Evolutionary conservation across 1,140 invertebrate species (phyloP), one percentile per base, ranked within the genome.

Genomic region (Leptinotarsa lineolata): DNA sequence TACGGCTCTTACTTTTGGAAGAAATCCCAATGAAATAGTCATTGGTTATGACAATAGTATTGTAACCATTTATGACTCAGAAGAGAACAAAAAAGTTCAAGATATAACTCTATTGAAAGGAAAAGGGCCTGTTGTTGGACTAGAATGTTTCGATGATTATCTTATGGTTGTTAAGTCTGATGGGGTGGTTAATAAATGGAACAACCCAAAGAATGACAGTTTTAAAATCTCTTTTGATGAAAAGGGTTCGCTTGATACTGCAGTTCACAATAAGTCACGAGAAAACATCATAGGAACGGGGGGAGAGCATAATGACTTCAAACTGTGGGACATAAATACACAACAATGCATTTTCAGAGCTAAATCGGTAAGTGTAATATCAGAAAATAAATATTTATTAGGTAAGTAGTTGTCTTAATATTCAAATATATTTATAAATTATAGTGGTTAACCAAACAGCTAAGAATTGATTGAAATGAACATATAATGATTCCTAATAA

Each of bases 241-340:
- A 70, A 78, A 76, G 18, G 73, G 72, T 8, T 77, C 76, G 2
- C 68, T 80, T 13, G 75, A 80, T 66, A 45, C 67, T n/a, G 67
- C 81, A 44, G 70, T 74, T 2, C 75, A 46, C 68, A 77, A 80
- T 73, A 69, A 74, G 39, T 74, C 73, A 70, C 68, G 68, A 39
- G 65, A 69, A 70, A 77, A 79, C 66, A 68, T 79, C 71, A 67
- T 79, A 74, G 80, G 76, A 80, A 76, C 76, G 65, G 80, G 79
- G 22, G 83, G 77, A 22, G 88, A 91, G 78, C 90, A 92, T 84
- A 92, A 93, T 85, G 89, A 90, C 71, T 82, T 95, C 15, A 92
- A 93, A 85, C 78, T 94, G 54, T 94, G 90, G 88, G 90, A 95
- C 84, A 74, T 94, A 21, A 84, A 86, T 78, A 70, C 77, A 79